Evolutionary conservation across 2,888 invertebrate genomes (phyloP).

Genomic region (Vesta saturnalis): DNA sequence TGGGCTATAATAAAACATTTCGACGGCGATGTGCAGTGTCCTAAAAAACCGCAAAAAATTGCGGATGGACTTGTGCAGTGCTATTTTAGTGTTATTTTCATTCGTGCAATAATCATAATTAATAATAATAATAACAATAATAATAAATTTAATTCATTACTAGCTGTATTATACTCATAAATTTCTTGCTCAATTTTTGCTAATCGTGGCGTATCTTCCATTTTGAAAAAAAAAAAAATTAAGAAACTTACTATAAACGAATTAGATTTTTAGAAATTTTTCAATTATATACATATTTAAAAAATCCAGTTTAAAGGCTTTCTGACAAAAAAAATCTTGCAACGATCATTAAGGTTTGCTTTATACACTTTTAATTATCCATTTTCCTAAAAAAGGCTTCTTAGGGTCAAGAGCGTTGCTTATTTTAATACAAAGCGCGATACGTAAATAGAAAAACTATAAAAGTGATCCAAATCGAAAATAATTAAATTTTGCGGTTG

Average conservation of each 20-base stretch:
- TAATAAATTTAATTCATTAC: constrained; percentile 21
- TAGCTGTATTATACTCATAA: constrained; percentile 19
- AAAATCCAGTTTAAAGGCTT: neutral
- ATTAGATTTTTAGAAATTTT: neutral
- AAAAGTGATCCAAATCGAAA: neutral
- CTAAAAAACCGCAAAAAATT: neutral
- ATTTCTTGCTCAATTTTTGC: constrained; percentile 38
- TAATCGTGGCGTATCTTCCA: constrained; percentile 43
- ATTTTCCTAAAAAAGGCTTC: too few relatives aligned
- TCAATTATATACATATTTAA: neutral
- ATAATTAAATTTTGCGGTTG: constrained; percentile 8
- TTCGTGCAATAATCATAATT: constrained; percentile 25
- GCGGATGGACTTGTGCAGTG: constrained; percentile 25
- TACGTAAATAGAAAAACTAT: neutral
- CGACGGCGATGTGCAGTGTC: constrained; percentile 25
- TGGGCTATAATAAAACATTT: constrained; percentile 20
- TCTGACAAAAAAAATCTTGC: neutral
- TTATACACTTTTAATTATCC: neutral
- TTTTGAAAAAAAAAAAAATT: constrained; percentile 29
- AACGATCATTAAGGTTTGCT: constrained; percentile 1
- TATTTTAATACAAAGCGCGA: neutral
- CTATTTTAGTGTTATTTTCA: constrained; percentile 13
- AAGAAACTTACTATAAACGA: neutral
- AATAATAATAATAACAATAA: constrained; percentile 10
- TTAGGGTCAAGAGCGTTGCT: neutral